Percentiles rank a stretch among this genome's conserved stretches.
Conservation (phyloP, 2,888 invertebrate species). For the Parnassius apollo region DNA sequence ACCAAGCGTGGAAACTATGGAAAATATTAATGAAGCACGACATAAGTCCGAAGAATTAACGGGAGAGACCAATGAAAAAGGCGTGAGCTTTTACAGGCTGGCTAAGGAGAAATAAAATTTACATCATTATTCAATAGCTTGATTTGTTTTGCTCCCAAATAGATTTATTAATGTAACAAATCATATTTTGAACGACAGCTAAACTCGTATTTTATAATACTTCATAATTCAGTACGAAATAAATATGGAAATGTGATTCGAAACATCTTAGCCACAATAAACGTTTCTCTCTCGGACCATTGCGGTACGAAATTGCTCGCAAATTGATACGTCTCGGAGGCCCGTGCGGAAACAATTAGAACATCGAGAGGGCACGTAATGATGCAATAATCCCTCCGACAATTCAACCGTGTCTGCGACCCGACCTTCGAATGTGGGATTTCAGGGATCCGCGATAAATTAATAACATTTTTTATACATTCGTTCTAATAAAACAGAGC, state of each 20-base stretch:
- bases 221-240: neutral
- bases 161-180: no score
- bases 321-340: conserved; percentile 60
- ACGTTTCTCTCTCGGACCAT: conserved; percentile 19
- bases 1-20: no score
- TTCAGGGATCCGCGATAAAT: conserved; percentile 10
- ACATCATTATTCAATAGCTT: no score
- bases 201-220: neutral
- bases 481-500: no score
- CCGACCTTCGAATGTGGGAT: conserved; percentile 25
- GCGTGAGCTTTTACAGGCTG: no score
- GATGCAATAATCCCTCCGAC: conserved; percentile 36
- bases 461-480: neutral
- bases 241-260: conserved; percentile 17
- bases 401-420: conserved; percentile 7
- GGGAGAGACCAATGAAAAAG: no score
- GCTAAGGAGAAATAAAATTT: no score
- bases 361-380: conserved; percentile 46
- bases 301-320: conserved; percentile 52
- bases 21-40: no score
- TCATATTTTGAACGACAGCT: no score
- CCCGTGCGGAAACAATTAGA: conserved; percentile 63
- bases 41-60: no score
- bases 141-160: no score
- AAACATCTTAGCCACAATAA: conserved; percentile 16